phyloP scores from a whole-genome alignment of 2,797 vertebrate genomes.

The Emydoidea blandingii region DNA sequence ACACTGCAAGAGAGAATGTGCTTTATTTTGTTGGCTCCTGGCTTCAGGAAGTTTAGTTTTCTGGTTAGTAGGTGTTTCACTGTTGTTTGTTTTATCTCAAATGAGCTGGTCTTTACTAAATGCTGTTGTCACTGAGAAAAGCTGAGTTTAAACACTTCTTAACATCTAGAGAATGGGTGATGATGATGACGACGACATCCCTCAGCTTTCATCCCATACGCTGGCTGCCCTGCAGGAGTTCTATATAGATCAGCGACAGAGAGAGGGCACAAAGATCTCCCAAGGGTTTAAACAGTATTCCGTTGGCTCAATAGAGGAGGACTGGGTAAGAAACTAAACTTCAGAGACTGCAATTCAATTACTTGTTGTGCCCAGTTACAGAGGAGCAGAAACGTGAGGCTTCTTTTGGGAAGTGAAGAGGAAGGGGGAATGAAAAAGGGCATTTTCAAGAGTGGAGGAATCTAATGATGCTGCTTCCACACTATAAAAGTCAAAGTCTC shows the following conservation, averaged over 20 bases:
- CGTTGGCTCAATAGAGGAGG: conserved; percentile 89
- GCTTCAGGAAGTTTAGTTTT: neutral
- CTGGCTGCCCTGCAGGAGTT: conserved; percentile 94
- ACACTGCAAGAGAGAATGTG: neutral
- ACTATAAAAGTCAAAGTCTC: neutral
- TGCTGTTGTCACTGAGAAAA: neutral
- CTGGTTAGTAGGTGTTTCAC: neutral
- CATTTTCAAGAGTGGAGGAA: neutral
- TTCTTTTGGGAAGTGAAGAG: neutral
- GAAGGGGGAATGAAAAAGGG: neutral
- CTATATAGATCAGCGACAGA: conserved; percentile 84
- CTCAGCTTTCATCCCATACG: conserved; percentile 88
- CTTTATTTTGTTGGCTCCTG: neutral
- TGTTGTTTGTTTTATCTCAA: neutral
- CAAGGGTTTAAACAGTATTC: conserved; percentile 76
- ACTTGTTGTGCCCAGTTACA: neutral
- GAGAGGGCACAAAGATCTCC: conserved; percentile 58
- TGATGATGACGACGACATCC: conserved; percentile 84
- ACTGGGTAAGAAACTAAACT: conserved; percentile 88
- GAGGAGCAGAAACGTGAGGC: rapidly evolving
- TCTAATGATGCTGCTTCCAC: neutral
- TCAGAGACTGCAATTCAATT: neutral
- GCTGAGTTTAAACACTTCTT: neutral
- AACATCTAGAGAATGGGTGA: conserved; percentile 80
- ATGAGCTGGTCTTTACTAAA: neutral